These are phyloP conservation scores for Drosophila leonis DNA, from an alignment of 2,888 invertebrate genomes.

Conservation along the genomic window DNA sequence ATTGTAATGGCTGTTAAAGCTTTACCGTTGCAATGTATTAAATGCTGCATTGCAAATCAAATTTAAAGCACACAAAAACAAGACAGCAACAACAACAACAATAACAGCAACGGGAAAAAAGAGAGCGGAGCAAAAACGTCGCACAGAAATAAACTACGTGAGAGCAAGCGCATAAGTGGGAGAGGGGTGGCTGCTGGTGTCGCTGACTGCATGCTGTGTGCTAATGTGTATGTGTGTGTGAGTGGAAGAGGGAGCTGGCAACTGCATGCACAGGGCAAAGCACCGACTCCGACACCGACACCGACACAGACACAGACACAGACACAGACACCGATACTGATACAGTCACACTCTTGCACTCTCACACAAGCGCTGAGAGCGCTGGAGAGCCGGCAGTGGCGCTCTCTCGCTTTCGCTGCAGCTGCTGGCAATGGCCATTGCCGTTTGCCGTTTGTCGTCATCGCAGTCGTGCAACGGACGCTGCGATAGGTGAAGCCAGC, in stretches of 20 bases:
- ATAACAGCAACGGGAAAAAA: constrained; percentile 34
- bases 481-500: constrained; percentile 81
- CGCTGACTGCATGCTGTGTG: constrained; percentile 21
- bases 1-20: constrained; percentile 10
- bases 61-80: constrained; percentile 58
- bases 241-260: constrained; percentile 10
- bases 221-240: constrained; percentile 9
- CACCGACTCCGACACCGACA: not conserved
- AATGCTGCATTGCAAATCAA: constrained; percentile 67
- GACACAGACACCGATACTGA: constrained; percentile 10
- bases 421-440: constrained; percentile 36
- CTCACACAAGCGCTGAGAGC: constrained; percentile 17
- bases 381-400: constrained; percentile 24
- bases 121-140: constrained; percentile 13
- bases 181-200: constrained; percentile 27
- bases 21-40: constrained; percentile 40
- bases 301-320: constrained; percentile 10
- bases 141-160: constrained; percentile 48
- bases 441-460: constrained; percentile 41
- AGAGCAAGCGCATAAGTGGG: constrained; percentile 15
- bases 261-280: constrained; percentile 1
- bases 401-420: constrained; percentile 39
- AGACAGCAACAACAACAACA: constrained; percentile 21
- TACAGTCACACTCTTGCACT: constrained; percentile 8
- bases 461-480: constrained; percentile 65